phyloP scores from a whole-genome alignment of 1,140 invertebrate genomes.

The Conopomorpha cramerella region DNA sequence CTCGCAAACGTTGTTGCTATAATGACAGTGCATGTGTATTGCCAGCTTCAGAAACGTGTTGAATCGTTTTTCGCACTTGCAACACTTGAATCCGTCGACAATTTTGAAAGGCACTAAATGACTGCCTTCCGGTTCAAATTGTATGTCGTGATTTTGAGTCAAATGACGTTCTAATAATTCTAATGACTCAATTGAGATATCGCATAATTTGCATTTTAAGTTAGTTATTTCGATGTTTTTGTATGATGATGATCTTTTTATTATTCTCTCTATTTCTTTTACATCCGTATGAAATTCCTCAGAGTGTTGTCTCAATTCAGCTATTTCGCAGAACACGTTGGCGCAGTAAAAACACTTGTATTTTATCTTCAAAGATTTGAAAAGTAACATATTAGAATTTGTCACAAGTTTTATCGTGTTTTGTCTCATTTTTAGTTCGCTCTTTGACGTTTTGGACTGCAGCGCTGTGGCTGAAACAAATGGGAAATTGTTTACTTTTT shows the following conservation, averaged over 20 bases:
- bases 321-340: slow-evolving; percentile 9
- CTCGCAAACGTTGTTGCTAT: slow-evolving; percentile 18
- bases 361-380: slow-evolving; percentile 21
- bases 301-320: slow-evolving; percentile 13
- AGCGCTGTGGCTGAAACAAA: too few relatives aligned
- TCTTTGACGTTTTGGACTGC: background rate
- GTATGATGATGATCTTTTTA: slow-evolving; percentile 12
- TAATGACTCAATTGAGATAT: slow-evolving; percentile 7
- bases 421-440: slow-evolving; percentile 6
- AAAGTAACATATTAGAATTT: slow-evolving; percentile 23
- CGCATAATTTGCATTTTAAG: slow-evolving; percentile 16
- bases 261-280: slow-evolving; percentile 6
- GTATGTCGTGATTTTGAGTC: slow-evolving; percentile 8
- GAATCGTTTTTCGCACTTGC: slow-evolving; percentile 14
- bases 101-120: slow-evolving; percentile 18
- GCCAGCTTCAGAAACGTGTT: slow-evolving; percentile 14
- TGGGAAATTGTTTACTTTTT: slow-evolving; percentile 1
- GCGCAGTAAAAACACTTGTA: slow-evolving; percentile 18
- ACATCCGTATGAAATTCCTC: slow-evolving; percentile 7
- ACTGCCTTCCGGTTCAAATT: slow-evolving; percentile 8
- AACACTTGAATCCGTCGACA: slow-evolving; percentile 12
- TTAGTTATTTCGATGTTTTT: slow-evolving; percentile 20
- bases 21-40: slow-evolving; percentile 23
- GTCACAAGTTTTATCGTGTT: slow-evolving; percentile 16
- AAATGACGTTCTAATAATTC: slow-evolving; percentile 11